Conservation (phyloP, 2,888 invertebrate species). For the Graphium colonna region DNA sequence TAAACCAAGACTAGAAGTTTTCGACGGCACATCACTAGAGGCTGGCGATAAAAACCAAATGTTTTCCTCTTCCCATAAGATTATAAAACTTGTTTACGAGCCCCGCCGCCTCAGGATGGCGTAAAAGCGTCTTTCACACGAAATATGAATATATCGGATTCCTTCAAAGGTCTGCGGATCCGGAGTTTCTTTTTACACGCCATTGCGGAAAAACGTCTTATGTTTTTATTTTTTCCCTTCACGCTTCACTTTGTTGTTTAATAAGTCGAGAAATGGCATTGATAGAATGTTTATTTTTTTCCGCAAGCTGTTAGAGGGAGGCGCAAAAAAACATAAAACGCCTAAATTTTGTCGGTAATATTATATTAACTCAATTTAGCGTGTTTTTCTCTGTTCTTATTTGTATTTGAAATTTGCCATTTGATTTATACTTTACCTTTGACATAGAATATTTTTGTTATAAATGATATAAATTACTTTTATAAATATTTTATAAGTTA, state of each 20-base stretch:
- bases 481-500: too few relatives aligned
- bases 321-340: not conserved
- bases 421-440: too few relatives aligned
- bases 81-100: slow-evolving; percentile 42
- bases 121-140: slow-evolving; percentile 28
- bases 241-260: slow-evolving; percentile 17
- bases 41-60: slow-evolving; percentile 28
- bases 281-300: not conserved
- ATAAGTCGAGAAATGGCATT: slow-evolving; percentile 6
- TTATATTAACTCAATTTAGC: not conserved
- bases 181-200: slow-evolving; percentile 27
- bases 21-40: slow-evolving; percentile 6
- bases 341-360: not conserved
- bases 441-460: too few relatives aligned
- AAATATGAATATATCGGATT: slow-evolving; percentile 29
- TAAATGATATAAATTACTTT: too few relatives aligned
- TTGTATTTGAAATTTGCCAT: too few relatives aligned
- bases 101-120: slow-evolving; percentile 17
- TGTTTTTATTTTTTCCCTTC: slow-evolving; percentile 25
- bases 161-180: slow-evolving; percentile 25
- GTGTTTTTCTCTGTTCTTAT: too few relatives aligned
- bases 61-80: slow-evolving; percentile 30
- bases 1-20: too few relatives aligned
- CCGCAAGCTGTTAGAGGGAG: not conserved
- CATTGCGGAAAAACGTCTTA: slow-evolving; percentile 28